Evolutionary conservation across 2,797 vertebrate genomes (phyloP), one percentile per base, ranked within the genome.

Genomic region (Champsocephalus esox): DNA sequence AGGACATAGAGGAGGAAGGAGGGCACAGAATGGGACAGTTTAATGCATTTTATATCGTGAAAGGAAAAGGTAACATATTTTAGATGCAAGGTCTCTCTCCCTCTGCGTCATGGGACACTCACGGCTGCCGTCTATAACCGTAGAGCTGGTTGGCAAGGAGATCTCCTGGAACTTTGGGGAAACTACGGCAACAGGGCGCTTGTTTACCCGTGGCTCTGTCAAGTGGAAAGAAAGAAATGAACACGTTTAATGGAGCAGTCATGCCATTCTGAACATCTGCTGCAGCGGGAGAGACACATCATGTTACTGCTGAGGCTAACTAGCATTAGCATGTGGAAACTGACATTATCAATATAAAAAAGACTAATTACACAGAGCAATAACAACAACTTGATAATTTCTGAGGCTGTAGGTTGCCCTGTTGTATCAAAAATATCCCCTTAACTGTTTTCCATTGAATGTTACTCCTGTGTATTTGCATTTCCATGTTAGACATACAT

Each of bases 91-190:
- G 43, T 44, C 0, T 52, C 45, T 45, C 2, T 79, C 3, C 45
- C 32, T 9, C 6, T 51, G n/a, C 58, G 10, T 14, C 43, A 3
- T 6, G 49, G 13, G 63, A 70, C 90, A 97, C 98, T 97, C 92
- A 99, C 98, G 96, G 93, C 96, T 99, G 94, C 97, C 98, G 13
- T 99, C 98, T n/a, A 99, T 98, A 11, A 99, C 94, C 0, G 98
- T 99, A 3, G 98, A 98, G 77, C 96, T 97, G 76, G 96, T 99
- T 7, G 98, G 98, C 93, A 99, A 86, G 9, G 96, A 99, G 88
- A 99, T 97, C 90, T 98, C 97, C 92, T 98, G 97, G 93, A 94
- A 97, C 77, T 94, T 95, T 0, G 98, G 98, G 38, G 97, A 97
- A 87, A 97, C 98, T 17, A 98, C 81, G n/a, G 98, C 98, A 82